A percentile compares a stretch with the other conserved stretches of the same genome.
These are phyloP conservation scores for Papilio dardanus DNA, from an alignment of 1,140 invertebrate species.

Conservation along the genomic window DNA sequence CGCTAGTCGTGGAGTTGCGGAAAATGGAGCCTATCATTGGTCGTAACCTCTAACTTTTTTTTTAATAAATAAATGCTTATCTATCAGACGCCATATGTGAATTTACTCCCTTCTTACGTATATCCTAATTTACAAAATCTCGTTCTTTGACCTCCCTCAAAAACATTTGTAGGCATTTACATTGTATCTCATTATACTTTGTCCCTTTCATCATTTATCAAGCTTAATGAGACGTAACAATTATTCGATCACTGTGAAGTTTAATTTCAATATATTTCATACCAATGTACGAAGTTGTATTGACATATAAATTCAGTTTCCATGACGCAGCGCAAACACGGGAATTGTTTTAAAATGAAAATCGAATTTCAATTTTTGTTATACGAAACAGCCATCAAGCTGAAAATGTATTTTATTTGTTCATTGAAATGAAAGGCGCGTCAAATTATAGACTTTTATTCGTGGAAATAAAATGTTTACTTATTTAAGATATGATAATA, in stretches of 20 bases:
- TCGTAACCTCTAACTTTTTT: no score
- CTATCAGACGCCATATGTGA: no score
- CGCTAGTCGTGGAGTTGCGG: no score
- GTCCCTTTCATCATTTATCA: neutral
- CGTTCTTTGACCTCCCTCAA: no score
- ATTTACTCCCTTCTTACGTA: no score
- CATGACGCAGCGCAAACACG: constrained; percentile 29
- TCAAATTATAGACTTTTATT: neutral
- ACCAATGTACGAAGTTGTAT: neutral
- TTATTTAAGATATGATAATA: neutral
- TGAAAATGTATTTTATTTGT: constrained; percentile 33
- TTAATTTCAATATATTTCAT: neutral
- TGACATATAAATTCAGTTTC: constrained; percentile 35
- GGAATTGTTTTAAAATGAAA: constrained; percentile 34
- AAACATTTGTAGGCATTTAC: no score
- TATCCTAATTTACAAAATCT: no score
- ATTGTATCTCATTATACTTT: no score
- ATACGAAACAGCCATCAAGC: constrained; percentile 20
- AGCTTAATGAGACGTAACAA: neutral
- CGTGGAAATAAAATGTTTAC: neutral
- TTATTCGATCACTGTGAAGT: neutral
- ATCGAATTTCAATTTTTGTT: constrained; percentile 35
- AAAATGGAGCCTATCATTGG: no score
- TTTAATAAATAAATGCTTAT: no score
- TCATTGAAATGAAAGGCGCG: neutral